Conservation (phyloP, 2,888 invertebrate genomes). For the Pediacus dermestoides region DNA sequence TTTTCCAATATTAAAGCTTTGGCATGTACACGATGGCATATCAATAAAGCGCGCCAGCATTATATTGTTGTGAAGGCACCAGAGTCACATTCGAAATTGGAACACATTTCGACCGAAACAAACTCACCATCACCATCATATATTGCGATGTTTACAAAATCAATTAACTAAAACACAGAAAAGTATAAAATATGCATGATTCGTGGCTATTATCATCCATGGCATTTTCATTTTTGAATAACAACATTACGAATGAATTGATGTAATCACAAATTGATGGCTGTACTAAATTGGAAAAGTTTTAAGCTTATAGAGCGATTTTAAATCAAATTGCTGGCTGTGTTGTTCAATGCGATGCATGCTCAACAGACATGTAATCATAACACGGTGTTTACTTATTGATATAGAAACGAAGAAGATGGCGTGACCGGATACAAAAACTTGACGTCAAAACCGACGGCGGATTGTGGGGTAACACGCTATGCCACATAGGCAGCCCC, state of each 20-base stretch:
- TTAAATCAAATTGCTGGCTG: conserved; percentile 32
- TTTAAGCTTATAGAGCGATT: conserved; percentile 42
- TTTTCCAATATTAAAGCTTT: conserved; percentile 28
- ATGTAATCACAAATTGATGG: conserved; percentile 46
- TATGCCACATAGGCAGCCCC: conserved; percentile 12
- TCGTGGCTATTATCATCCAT: conserved; percentile 35
- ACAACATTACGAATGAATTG: conserved; percentile 37
- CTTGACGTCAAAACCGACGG: conserved; percentile 26
- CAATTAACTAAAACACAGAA: conserved; percentile 22
- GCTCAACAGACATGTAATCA: conserved; percentile 34
- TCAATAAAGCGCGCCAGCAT: conserved; percentile 17
- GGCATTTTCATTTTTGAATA: conserved; percentile 38
- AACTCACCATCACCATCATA: no score
- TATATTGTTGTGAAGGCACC: no score
- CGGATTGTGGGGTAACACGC: conserved; percentile 33
- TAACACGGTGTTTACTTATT: conserved; percentile 21
- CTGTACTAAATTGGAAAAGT: conserved; percentile 48
- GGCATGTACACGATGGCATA: conserved; percentile 22
- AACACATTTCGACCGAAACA: no score
- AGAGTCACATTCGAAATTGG: no score
- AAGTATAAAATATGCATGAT: conserved; percentile 35
- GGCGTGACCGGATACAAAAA: conserved; percentile 30
- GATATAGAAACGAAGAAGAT: conserved; percentile 17
- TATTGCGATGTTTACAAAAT: conserved; percentile 18
- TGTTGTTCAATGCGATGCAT: conserved; percentile 27